These are phyloP conservation scores for Limanda limanda DNA, from an alignment of 2,113 vertebrate genomes.

Conservation along the genomic window DNA sequence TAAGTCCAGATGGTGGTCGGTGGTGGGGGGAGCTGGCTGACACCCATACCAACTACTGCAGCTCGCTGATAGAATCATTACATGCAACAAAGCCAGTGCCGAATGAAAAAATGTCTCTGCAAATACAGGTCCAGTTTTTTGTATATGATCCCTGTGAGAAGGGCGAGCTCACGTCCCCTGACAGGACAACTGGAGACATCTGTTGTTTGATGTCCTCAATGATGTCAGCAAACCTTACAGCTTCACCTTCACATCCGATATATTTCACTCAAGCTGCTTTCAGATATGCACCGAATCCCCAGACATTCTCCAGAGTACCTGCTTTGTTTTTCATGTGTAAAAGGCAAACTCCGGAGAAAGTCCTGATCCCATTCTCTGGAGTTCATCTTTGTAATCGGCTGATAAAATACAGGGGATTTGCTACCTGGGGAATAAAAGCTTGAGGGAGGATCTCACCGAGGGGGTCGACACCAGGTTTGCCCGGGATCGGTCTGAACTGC, in stretches of 20 bases:
- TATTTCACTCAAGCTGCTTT: too few species aligned
- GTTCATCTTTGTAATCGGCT: not conserved
- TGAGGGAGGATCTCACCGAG: constrained; percentile 78
- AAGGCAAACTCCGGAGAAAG: not conserved
- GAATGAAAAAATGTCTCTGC: constrained; percentile 18
- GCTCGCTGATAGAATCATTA: constrained; percentile 29
- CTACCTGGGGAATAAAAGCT: not conserved
- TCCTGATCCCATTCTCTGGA: not conserved
- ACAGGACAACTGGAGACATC: not conserved
- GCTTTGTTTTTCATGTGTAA: not conserved
- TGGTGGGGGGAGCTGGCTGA: constrained; percentile 57
- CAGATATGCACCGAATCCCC: too few species aligned
- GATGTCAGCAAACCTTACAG: not conserved
- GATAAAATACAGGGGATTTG: constrained; percentile 1
- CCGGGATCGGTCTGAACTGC: constrained; percentile 83
- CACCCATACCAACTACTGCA: constrained; percentile 58
- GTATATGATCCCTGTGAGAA: constrained; percentile 24
- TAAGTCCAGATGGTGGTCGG: constrained; percentile 74
- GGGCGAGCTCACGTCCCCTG: not conserved
- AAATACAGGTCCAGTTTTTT: constrained; percentile 24
- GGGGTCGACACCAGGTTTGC: constrained; percentile 86
- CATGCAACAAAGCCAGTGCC: constrained; percentile 28
- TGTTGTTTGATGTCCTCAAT: not conserved
- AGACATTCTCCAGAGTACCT: too few species aligned
- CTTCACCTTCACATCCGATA: constrained; percentile 7